A percentile compares a stretch with the other conserved stretches of the same genome.
Evolutionary conservation across 2,113 vertebrate species (phyloP).

Genomic region (Tricholaema leucomelas): DNA sequence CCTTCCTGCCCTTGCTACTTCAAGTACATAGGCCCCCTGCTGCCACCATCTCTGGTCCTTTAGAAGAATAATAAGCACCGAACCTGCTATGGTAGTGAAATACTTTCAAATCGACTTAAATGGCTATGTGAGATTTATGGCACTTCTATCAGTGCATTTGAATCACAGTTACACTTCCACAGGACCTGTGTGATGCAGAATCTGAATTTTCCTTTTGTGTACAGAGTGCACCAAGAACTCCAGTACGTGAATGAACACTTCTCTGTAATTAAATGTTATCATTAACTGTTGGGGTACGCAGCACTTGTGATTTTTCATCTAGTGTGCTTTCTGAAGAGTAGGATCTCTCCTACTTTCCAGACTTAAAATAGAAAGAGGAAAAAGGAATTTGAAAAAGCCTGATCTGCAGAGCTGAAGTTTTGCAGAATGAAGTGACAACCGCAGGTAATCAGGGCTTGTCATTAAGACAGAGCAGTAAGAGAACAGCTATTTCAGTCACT

Average conservation of each 20-base stretch:
- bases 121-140: neutral
- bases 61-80: neutral
- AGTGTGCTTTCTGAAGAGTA: neutral
- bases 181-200: neutral
- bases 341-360: neutral
- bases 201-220: neutral
- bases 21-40: neutral
- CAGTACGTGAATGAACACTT: neutral
- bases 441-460: neutral
- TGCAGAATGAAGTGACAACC: neutral
- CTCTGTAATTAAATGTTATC: neutral
- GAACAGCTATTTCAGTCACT: constrained; percentile 40
- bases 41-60: neutral
- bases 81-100: neutral
- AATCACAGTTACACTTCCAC: neutral
- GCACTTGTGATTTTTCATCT: neutral
- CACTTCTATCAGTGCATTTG: neutral
- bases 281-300: neutral
- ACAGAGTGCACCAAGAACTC: neutral
- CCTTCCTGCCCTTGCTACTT: neutral
- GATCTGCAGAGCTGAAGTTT: neutral
- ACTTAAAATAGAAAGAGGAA: neutral
- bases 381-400: neutral
- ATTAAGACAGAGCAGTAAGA: constrained; percentile 17
- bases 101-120: neutral